Base-by-base conservation (phyloP, 2,888 invertebrate species). In the Phragmatobia fuliginosa region DNA sequence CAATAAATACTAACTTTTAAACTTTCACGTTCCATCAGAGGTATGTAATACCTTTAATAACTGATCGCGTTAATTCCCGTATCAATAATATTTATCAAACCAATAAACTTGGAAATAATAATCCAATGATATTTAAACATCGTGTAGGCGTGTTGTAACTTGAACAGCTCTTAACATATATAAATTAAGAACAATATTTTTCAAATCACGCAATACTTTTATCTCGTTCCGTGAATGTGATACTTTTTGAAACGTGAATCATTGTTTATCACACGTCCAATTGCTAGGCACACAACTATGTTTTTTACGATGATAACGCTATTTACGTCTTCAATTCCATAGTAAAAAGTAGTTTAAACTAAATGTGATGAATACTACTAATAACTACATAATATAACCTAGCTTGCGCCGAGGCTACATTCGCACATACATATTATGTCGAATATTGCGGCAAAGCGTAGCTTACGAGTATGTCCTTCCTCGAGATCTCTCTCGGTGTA, bases 171-270 rank as follows among this genome's bases (percentile, higher is more conserved):
- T n/a, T n/a, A 61, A 52, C 56, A 45, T 38, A 2, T 31, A 21
- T 52, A 41, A 59, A 62, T 56, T 21, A 32, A 58, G n/a, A 36
- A 36, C 63, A 45, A 45, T 28, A 66, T 66, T 66, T 62, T 66
- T 60, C 45, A 71, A 62, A 52, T 62, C 32, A n/a, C 62, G 49
- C 25, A 62, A 69, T 62, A 38, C 61, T 67, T 66, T 68, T 67
- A 74, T 68, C 64, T 74, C 61, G 65, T 67, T 62, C 64, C 63
- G 38, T 61, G 60, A 25, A 32, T 64, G 28, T 62, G 56, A 68
- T 66, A 71, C 25, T 25, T 64, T 56, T 11, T 56, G 52, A 62
- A 66, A 38, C 71, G 67, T 71, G 71, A 61, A 66, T 68, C 67
- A 68, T 65, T 32, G 56, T 45, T 66, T 71, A 71, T 68, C 65